Evolutionary conservation across 2,888 invertebrate genomes (phyloP).

Genomic region (Callinectes sapidus): DNA sequence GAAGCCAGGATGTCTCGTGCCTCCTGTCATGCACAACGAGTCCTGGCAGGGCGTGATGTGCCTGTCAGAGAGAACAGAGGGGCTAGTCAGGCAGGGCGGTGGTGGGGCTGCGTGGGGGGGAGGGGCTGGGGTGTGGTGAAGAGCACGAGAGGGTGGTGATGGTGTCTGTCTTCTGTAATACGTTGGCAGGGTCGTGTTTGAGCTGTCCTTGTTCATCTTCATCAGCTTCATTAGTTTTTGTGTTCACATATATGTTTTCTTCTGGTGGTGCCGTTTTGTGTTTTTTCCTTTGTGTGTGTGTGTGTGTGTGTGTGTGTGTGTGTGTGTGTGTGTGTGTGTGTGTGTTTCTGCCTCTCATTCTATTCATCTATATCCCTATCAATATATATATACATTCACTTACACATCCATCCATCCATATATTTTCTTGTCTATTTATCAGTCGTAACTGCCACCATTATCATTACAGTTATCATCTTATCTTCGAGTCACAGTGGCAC

Average conservation of each 20-base stretch:
- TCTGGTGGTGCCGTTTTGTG: too few relatives aligned
- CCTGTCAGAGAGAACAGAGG: background rate
- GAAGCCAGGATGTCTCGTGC: background rate
- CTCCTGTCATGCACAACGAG: conserved; percentile 13
- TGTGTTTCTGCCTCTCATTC: background rate
- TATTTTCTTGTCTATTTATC: background rate
- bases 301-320: too few relatives aligned
- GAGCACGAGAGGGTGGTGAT: background rate
- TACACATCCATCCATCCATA: background rate
- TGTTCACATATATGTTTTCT: background rate
- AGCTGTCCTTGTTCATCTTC: background rate
- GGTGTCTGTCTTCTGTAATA: background rate
- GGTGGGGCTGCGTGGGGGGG: background rate
- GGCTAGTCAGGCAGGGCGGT: background rate
- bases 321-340: too few relatives aligned
- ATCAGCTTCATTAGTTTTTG: background rate
- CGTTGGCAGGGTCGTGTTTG: background rate
- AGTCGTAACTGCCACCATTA: background rate
- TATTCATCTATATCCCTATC: too few relatives aligned
- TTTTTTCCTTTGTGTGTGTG: too few relatives aligned
- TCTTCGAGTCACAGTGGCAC: background rate
- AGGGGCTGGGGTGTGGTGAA: background rate
- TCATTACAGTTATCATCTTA: background rate
- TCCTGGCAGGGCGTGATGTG: background rate
- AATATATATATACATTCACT: too few relatives aligned